phyloP scores from a whole-genome alignment of 1,140 invertebrate genomes.

The silkworm (Bombyx mori) region DNA sequence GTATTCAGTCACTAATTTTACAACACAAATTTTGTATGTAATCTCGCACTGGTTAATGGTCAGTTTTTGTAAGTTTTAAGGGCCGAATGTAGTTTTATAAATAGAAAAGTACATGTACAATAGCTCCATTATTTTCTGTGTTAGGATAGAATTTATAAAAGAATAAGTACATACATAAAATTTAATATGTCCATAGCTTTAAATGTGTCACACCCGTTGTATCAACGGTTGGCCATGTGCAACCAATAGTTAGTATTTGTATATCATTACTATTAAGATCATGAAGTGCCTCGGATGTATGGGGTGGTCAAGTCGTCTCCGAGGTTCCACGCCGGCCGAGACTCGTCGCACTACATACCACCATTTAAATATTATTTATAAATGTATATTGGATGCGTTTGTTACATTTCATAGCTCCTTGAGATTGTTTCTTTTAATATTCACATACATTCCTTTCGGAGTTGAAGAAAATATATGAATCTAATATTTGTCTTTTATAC shows the following conservation, averaged over 20 bases:
- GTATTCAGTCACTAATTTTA: constrained; percentile 56
- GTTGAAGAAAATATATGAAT: constrained; percentile 2
- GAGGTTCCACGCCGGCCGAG: constrained; percentile 22
- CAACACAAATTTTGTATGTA: constrained; percentile 61
- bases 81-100: constrained; percentile 47
- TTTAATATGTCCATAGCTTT: constrained; percentile 66
- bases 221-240: constrained; percentile 64
- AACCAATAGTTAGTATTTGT: constrained; percentile 51
- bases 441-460: neutral
- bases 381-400: too few species aligned
- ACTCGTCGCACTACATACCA: constrained; percentile 1
- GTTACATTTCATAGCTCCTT: too few species aligned
- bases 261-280: constrained; percentile 67
- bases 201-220: constrained; percentile 66
- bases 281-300: constrained; percentile 65
- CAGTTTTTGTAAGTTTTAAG: constrained; percentile 56
- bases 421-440: neutral
- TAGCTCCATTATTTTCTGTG: constrained; percentile 62
- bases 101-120: constrained; percentile 56
- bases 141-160: constrained; percentile 60
- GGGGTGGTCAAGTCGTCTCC: constrained; percentile 42
- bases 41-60: constrained; percentile 53
- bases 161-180: constrained; percentile 50
- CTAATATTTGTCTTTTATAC: constrained; percentile 12
- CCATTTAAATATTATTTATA: neutral